These are phyloP conservation scores for Ciona savignyi DNA, from an alignment of 23 tunicate genomes.

Conservation along the genomic window DNA sequence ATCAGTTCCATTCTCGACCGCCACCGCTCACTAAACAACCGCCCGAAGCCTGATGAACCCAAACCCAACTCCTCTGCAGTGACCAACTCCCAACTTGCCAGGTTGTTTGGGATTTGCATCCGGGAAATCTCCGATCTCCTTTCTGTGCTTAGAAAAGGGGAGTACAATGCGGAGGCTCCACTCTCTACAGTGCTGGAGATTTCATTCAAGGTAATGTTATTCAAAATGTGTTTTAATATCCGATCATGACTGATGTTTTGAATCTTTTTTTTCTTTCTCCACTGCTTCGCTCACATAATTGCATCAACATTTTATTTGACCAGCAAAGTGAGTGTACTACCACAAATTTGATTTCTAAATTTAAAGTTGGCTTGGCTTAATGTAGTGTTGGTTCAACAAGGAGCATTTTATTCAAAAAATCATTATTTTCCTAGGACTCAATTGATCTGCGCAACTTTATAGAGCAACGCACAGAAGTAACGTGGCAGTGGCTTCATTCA, in stretches of 20 bases:
- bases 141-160: conserved; percentile 27
- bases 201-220: conserved; percentile 42
- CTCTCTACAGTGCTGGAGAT: conserved; percentile 52
- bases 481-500: conserved; percentile 79
- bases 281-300: not conserved
- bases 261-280: not conserved
- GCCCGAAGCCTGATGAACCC: conserved; percentile 13
- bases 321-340: too few relatives aligned
- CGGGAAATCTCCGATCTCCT: conserved; percentile 64
- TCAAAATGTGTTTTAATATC: not conserved
- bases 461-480: conserved; percentile 15
- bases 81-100: conserved; percentile 74
- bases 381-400: too few relatives aligned
- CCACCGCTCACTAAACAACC: conserved; percentile 6
- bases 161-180: conserved; percentile 37
- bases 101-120: conserved; percentile 69
- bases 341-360: too few relatives aligned
- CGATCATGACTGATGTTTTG: not conserved
- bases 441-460: conserved; percentile 20
- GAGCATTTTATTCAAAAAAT: not conserved
- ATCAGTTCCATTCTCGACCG: conserved; percentile 41
- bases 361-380: too few relatives aligned
- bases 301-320: not conserved
- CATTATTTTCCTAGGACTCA: conserved; percentile 27
- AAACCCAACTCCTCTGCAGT: conserved; percentile 15